A percentile compares a stretch with the other conserved stretches of the same genome.
Evolutionary conservation across 2,888 invertebrate genomes (phyloP).

Genomic region (Cryptocheilus praepositus): DNA sequence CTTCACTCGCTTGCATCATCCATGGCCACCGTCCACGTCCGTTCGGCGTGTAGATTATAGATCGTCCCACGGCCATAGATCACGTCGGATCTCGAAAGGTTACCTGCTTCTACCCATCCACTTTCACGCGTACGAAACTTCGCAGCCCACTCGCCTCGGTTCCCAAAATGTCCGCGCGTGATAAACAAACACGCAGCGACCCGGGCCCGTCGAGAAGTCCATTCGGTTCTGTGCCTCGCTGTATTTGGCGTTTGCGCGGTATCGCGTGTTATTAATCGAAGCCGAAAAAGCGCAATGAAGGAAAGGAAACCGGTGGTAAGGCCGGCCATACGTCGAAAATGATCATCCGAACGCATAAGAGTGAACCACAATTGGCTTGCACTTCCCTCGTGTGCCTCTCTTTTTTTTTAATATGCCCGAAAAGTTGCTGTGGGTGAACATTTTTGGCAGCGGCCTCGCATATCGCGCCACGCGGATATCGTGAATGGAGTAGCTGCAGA

Average conservation of each 20-base stretch:
- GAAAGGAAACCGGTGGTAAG: too few relatives aligned
- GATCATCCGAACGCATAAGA: too few relatives aligned
- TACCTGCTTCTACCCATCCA: constrained; percentile 42
- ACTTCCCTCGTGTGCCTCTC: too few relatives aligned
- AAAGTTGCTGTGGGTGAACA: constrained; percentile 59
- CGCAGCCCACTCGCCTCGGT: not conserved
- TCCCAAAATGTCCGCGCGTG: constrained; percentile 2
- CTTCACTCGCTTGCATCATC: constrained; percentile 46
- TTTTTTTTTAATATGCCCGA: constrained; percentile 59
- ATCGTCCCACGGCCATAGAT: constrained; percentile 43
- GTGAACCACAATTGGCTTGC: too few relatives aligned
- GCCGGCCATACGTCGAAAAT: too few relatives aligned
- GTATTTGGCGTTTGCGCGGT: too few relatives aligned
- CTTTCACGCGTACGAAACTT: constrained; percentile 21
- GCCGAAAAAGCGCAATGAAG: too few relatives aligned
- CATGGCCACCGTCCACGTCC: constrained; percentile 37
- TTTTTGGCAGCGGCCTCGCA: constrained; percentile 62
- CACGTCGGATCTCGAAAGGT: constrained; percentile 46
- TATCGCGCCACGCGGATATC: constrained; percentile 52
- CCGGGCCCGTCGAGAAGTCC: constrained; percentile 2
- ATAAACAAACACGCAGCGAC: constrained; percentile 8
- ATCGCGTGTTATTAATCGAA: too few relatives aligned
- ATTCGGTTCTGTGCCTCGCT: not conserved
- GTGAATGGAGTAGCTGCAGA: constrained; percentile 65
- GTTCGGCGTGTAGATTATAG: constrained; percentile 43